These are phyloP conservation scores for Cotesia vestalis DNA, from an alignment of 1,140 invertebrate genomes.

Conservation along the genomic window DNA sequence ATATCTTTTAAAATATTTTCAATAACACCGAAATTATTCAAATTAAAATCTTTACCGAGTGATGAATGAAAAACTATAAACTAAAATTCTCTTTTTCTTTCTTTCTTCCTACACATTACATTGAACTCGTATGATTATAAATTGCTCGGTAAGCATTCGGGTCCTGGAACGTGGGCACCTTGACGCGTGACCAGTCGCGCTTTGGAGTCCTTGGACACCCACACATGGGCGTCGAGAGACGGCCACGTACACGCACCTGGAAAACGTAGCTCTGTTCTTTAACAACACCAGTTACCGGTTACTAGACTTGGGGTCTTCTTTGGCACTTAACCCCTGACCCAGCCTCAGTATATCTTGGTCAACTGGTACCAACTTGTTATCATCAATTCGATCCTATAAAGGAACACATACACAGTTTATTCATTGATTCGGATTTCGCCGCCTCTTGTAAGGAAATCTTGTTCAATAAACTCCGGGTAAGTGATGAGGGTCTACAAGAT, in stretches of 20 bases:
- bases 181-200: slow-evolving; percentile 41
- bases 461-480: slow-evolving; percentile 45
- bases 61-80: slow-evolving; percentile 25
- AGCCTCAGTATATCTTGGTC: slow-evolving; percentile 54
- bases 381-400: slow-evolving; percentile 1
- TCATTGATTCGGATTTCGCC: background rate
- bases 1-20: too few species aligned
- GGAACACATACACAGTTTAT: background rate
- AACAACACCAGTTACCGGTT: slow-evolving; percentile 22
- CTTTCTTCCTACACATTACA: slow-evolving; percentile 51
- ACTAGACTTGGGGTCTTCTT: slow-evolving; percentile 26
- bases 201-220: slow-evolving; percentile 32
- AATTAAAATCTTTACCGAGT: too few species aligned
- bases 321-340: slow-evolving; percentile 57
- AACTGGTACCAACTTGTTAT: slow-evolving; percentile 44
- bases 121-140: slow-evolving; percentile 57
- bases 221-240: slow-evolving; percentile 18
- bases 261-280: slow-evolving; percentile 32
- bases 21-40: too few species aligned
- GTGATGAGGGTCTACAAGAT: too few species aligned
- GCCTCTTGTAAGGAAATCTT: slow-evolving; percentile 13
- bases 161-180: slow-evolving; percentile 41
- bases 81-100: slow-evolving; percentile 46
- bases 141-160: slow-evolving; percentile 45
- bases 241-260: slow-evolving; percentile 33